Base-by-base conservation (phyloP, 2,113 vertebrate genomes). In the Embiotoca jacksoni region DNA sequence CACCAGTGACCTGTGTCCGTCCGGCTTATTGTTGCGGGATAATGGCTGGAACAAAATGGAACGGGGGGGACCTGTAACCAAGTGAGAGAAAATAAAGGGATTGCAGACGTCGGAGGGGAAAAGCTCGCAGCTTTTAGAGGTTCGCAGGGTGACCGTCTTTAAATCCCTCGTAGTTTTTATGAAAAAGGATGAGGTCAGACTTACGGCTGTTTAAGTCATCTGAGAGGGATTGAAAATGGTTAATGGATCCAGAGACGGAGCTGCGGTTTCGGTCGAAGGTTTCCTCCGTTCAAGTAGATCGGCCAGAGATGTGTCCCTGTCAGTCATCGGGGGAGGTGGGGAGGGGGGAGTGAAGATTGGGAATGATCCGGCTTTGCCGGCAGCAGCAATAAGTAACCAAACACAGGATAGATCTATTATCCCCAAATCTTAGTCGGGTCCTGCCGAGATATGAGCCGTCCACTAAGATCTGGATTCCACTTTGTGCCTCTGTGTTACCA, bases 231-330 rank as follows among this genome's bases (percentile, higher is more conserved):
- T 80, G 77, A 72, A 82, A 83, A 82, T 47, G 60, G 75, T 39
- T 53, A 23, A 72, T 79, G 67, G 82, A 78, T 85, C 70, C 70
- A 41, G 62, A 83, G 76, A 70, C 60, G 2, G 57, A 14, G 46
- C 62, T 85, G 88, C 71, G 83, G 76, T 83, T 90, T 87, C 35
- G 31, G 71, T 62, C 14, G 10, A 55, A 76, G 66, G 55, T 72
- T 87, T 76, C 71, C 85, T 44, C 72, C 80, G 63, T 31, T 49
- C 67, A 23, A 23, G 23, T 23, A 23, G 23, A 23, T 23, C 23
- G 16, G 82, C 85, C 89, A 83, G 86, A 76, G 79, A 82, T 80
- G 81, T 78, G 80, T 88, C 79, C 75, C 89, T 81, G 81, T 72
- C 75, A 83, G 77, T 76, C 77, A 82, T 89, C 86, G 82, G 58